A percentile compares a stretch with the other conserved stretches of the same genome.
Evolutionary conservation across 1,140 invertebrate species (phyloP).

Genomic region (Nasonia longicornis): DNA sequence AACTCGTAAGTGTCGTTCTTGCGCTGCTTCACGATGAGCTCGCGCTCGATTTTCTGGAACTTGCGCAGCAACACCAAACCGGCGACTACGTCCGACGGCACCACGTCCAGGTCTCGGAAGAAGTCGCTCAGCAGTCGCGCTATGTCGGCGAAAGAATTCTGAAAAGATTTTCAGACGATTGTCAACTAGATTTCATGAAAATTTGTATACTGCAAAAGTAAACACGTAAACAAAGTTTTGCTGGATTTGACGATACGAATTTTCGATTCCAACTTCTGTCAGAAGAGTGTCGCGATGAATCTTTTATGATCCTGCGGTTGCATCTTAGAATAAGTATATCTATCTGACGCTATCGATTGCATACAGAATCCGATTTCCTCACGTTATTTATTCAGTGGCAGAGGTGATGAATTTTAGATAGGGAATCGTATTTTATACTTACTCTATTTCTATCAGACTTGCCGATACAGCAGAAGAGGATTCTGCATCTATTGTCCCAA

Average conservation of each 20-base stretch:
- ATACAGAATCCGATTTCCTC: background rate
- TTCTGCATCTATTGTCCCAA: slow-evolving; percentile 87
- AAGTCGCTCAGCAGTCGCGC: slow-evolving; percentile 89
- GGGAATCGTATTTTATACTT: slow-evolving; percentile 53
- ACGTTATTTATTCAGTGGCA: background rate
- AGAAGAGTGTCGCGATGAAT: no score
- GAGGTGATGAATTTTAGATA: background rate
- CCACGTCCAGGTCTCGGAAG: slow-evolving; percentile 91
- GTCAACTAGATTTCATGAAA: no score
- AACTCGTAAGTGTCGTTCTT: slow-evolving; percentile 92
- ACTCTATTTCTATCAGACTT: slow-evolving; percentile 82
- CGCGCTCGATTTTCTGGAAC: slow-evolving; percentile 85
- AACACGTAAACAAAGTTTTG: no score
- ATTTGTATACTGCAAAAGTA: no score
- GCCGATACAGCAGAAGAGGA: slow-evolving; percentile 89
- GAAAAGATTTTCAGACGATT: slow-evolving; percentile 30
- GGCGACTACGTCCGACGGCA: slow-evolving; percentile 90
- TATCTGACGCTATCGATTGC: no score
- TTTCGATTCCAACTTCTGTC: no score
- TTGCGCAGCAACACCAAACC: slow-evolving; percentile 85
- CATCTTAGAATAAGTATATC: no score
- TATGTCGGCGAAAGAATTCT: slow-evolving; percentile 90
- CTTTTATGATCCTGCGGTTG: no score
- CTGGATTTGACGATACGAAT: no score
- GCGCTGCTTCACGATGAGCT: slow-evolving; percentile 81